Base-by-base conservation (phyloP, 2,888 invertebrate genomes). In the Dryococelus australis region DNA sequence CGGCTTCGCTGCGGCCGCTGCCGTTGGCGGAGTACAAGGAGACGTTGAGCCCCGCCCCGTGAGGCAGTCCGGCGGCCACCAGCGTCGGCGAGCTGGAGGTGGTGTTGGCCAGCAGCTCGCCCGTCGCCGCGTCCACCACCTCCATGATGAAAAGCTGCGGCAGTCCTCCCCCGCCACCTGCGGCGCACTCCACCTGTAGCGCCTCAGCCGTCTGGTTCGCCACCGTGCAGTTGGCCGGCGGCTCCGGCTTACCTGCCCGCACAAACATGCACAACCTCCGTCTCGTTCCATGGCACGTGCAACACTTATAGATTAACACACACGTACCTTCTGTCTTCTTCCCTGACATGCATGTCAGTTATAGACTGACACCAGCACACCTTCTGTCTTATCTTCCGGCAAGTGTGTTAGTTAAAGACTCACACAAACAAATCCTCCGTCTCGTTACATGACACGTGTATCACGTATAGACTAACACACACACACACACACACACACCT, bases 121-220 rank as follows among this genome's bases (percentile, higher is more conserved):
- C 92, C 88, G 91, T 90, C 93, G 90, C 91, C 91, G 93, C 91
- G 90, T 94, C 93, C 92, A 94, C 94, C 88, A 96, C 95, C 92
- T 96, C 96, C 93, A 96, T 95, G 90, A 95, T 94, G 92, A 96
- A 96, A 91, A 94, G 94, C 92, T 96, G 96, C 88, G 94, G 94
- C 88, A 96, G 93, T 81, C 96, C 96, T 26, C 96, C 96, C 91
- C 96, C 95, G 92, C 96, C 96, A 87, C 96, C 96, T 91, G 96
- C 96, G 43, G 94, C 92, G 92, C 96, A 97, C 92, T 96, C 96
- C 89, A 96, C 95, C 92, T 95, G 94, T 90, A 97, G 92, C 51
- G 96, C 95, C 90, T 95, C 95, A 87, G 95, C 94, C 51, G 96
- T 96, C 92, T 96, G 95, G 92, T 96, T 96, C 89, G 95, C 93